Percentiles rank a stretch among this genome's conserved stretches.
phyloP scores from a whole-genome alignment of 2,113 vertebrate species.

The Poeciliopsis prolifica region DNA sequence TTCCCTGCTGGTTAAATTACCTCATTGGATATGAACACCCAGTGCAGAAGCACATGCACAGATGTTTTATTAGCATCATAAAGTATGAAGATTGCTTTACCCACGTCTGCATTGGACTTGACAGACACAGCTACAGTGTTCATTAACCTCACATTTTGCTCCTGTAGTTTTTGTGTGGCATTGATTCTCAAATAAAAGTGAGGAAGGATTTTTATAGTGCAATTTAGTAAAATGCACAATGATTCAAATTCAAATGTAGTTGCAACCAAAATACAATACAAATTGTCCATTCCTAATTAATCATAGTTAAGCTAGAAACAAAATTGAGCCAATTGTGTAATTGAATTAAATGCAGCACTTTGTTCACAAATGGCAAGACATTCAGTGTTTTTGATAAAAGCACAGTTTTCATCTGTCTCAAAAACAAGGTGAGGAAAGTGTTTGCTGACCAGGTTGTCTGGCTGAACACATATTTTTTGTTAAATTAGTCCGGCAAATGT shows the following conservation, averaged over 20 bases:
- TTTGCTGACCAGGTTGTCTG: background rate
- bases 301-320: too few relatives aligned
- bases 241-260: background rate
- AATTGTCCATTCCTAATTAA: background rate
- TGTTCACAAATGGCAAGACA: background rate
- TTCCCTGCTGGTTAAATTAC: conserved; percentile 21
- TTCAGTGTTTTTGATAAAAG: background rate
- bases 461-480: background rate
- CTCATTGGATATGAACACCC: conserved; percentile 4
- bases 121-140: too few relatives aligned
- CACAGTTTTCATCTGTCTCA: background rate
- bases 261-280: background rate
- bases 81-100: too few relatives aligned
- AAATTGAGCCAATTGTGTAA: background rate
- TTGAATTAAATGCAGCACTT: background rate
- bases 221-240: background rate
- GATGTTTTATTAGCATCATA: conserved; percentile 1
- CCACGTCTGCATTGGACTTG: too few relatives aligned
- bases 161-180: too few relatives aligned
- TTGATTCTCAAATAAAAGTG: too few relatives aligned
- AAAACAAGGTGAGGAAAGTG: background rate
- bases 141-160: too few relatives aligned
- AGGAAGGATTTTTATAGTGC: background rate
- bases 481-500: background rate
- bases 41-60: conserved; percentile 16